Evolutionary conservation across 2,888 invertebrate species (phyloP).

Genomic region (Drosophila austrosaltans): DNA sequence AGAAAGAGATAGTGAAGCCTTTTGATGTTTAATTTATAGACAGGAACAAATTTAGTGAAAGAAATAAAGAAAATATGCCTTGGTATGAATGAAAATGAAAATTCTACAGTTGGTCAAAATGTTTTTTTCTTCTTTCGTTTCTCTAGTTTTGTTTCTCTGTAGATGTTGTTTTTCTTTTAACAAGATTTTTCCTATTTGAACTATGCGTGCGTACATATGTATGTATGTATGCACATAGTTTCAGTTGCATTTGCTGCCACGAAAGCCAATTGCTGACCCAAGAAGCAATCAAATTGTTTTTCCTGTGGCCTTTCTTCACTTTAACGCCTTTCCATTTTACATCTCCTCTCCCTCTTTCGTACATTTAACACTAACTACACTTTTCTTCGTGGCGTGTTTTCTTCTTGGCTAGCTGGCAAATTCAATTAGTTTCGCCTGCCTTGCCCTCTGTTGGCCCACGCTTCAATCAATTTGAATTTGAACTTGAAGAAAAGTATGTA

Average conservation of each 20-base stretch:
- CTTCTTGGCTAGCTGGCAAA: conserved; percentile 46
- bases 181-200: not conserved
- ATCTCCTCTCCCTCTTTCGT: not conserved
- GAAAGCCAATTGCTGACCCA: conserved; percentile 15
- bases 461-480: conserved; percentile 61
- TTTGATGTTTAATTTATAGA: conserved; percentile 43
- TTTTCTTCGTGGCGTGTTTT: conserved; percentile 22
- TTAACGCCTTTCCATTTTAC: conserved; percentile 31
- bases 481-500: conserved; percentile 3
- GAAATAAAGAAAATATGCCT: not conserved
- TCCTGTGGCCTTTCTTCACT: conserved; percentile 37
- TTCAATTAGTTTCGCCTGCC: conserved; percentile 59
- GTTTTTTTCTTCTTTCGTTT: not conserved
- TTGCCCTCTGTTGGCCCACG: not conserved
- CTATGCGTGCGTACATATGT: not conserved
- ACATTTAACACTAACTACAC: not conserved
- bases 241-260: not conserved
- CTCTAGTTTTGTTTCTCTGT: not conserved
- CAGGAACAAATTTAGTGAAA: conserved; percentile 15
- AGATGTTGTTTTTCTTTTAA: not conserved
- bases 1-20: not conserved
- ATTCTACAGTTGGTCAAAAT: too few species aligned
- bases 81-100: not conserved
- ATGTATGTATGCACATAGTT: not conserved
- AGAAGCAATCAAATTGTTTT: conserved; percentile 39